Conservation (phyloP, 2,888 invertebrate genomes). For the Neoaliturus tenellus region DNA sequence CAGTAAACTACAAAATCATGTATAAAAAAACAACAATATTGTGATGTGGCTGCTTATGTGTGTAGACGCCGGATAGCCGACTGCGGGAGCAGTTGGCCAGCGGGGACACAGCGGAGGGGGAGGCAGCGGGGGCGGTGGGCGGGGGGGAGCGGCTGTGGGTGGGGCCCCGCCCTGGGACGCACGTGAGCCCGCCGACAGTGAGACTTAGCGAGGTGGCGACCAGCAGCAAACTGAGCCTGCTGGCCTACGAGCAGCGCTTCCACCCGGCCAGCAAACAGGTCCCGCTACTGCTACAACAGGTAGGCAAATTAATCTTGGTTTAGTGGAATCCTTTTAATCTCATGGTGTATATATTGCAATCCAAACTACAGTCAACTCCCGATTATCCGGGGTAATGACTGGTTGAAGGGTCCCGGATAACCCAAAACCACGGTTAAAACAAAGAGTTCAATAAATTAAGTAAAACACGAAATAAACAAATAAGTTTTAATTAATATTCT, state of each 20-base stretch:
- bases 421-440: too few species aligned
- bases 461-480: too few species aligned
- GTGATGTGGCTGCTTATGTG: too few species aligned
- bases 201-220: conserved; percentile 86
- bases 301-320: not conserved
- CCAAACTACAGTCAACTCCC: too few species aligned
- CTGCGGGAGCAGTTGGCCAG: conserved; percentile 15
- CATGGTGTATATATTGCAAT: too few species aligned
- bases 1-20: too few species aligned
- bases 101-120: not conserved
- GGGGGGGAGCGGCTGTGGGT: conserved; percentile 67
- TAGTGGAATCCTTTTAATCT: too few species aligned
- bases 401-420: too few species aligned
- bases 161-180: conserved; percentile 77
- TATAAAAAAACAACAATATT: too few species aligned
- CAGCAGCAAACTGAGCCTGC: conserved; percentile 85
- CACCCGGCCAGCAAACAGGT: conserved; percentile 71
- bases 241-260: conserved; percentile 84
- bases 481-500: too few species aligned
- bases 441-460: too few species aligned
- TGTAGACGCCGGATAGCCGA: not conserved
- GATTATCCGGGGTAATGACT: too few species aligned
- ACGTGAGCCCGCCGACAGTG: conserved; percentile 83
- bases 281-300: not conserved
- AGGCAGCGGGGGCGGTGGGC: not conserved